Percentiles rank a stretch among this genome's conserved stretches.
These are phyloP conservation scores for Scatophagus argus DNA, from an alignment of 2,113 vertebrate species.

Conservation along the genomic window DNA sequence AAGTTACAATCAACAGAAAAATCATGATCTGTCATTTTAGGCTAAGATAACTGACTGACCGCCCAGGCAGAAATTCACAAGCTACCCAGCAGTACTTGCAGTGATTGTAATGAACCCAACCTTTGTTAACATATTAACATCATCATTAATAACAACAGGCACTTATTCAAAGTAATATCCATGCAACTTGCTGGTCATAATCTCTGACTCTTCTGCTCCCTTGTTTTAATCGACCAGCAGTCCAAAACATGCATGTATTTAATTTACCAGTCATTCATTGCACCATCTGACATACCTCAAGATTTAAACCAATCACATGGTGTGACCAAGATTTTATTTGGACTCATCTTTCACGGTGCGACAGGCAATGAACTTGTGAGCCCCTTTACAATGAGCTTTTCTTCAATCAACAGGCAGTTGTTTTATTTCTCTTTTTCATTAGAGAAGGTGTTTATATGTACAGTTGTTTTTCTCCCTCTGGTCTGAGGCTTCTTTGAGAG, in stretches of 20 bases:
- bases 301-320: background rate
- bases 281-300: background rate
- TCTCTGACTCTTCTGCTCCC: background rate
- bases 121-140: background rate
- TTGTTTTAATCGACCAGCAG: background rate
- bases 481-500: conserved; percentile 69
- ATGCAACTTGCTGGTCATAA: too few species aligned
- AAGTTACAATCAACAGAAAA: too few species aligned
- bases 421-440: conserved; percentile 7
- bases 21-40: background rate
- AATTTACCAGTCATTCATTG: background rate
- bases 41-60: background rate
- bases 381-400: background rate
- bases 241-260: background rate
- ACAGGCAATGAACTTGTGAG: background rate
- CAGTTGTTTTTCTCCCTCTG: conserved; percentile 61
- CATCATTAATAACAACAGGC: background rate
- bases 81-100: background rate
- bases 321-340: background rate
- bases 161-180: background rate
- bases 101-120: background rate
- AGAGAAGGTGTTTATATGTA: conserved; percentile 62
- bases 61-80: background rate
- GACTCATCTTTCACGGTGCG: background rate
- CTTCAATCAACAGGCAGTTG: conserved; percentile 2